Conservation (phyloP, 92 coral and sea anemone species). For the Palythoa grandiflora region DNA sequence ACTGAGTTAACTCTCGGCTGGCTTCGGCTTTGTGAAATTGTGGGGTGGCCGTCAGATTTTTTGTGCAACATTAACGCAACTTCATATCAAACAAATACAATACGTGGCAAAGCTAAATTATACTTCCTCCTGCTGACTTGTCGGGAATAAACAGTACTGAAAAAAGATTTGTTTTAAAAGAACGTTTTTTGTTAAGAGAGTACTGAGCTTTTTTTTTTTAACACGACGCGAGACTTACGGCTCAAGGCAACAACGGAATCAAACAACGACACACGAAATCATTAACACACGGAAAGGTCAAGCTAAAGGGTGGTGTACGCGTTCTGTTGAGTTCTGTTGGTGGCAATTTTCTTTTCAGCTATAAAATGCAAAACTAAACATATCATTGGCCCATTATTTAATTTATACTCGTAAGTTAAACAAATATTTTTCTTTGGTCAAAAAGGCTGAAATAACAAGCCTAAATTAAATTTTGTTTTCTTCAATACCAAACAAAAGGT, state of each 20-base stretch:
- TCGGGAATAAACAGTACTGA: too few relatives aligned
- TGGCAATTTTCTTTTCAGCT: neutral
- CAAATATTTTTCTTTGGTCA: too few relatives aligned
- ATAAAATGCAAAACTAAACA: neutral
- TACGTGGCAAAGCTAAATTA: too few relatives aligned
- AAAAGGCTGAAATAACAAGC: too few relatives aligned
- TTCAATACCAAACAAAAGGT: neutral
- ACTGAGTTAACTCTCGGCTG: too few relatives aligned
- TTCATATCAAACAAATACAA: too few relatives aligned
- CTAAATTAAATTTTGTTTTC: neutral
- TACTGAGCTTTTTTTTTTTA: neutral
- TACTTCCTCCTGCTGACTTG: too few relatives aligned
- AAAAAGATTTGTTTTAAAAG: neutral
- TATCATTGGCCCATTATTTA: too few relatives aligned
- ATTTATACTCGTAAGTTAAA: too few relatives aligned
- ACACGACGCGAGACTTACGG: neutral
- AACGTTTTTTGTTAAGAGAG: neutral
- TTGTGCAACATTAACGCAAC: too few relatives aligned
- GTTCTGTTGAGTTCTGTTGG: neutral
- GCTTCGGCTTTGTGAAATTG: too few relatives aligned
- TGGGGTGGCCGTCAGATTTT: too few relatives aligned
- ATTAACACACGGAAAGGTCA: neutral
- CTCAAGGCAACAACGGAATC: neutral
- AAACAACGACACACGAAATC: neutral
- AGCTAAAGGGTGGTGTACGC: neutral